Base-by-base conservation (phyloP, 2,888 invertebrate genomes). In the Harpalus rubripes region DNA sequence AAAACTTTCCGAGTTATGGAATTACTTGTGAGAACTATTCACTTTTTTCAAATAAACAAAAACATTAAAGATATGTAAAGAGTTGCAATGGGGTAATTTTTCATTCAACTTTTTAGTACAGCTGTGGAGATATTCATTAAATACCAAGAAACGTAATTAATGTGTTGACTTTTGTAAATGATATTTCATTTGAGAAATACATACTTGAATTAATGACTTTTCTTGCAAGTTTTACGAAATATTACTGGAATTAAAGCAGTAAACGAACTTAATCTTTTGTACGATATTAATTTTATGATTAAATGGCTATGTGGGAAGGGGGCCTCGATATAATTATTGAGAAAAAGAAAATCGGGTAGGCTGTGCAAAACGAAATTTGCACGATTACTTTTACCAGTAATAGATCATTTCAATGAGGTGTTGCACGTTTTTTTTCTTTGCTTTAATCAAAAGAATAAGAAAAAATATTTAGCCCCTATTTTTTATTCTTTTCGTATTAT, bases 1-100 rank as follows among this genome's bases (percentile, higher is more conserved):
- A 82, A 68, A 81, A 82, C 56, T 68, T 72, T 58, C n/a, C 12
- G 26, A 82, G 18, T 58, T 82, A 82, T 82, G 72, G 72, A 82
- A 82, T 52, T 82, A 82, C 82, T 82, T 82, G 68, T 16, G 56
- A 82, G 32, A 32, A 65, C 63, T 81, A 63, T 65, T 41, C 52
- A 39, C 26, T 16, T 32, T 58, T 52, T 63, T 52, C 59, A 61
- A 79, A 79, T 79, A 79, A 79, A 79, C 79, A 79, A 79, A 79
- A 79, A 59, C 58, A 61, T 79, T 41, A 41, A n/a, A 39, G 39
- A 41, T 39, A 61, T 79, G 59, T 41, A 61, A 16, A 32, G 22
- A 39, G 74, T 76, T 44, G 22, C 58, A 32, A 3, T 78, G 22
- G 39, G 12, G 72, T 74, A 74, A 74, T 74, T 41, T 44, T 74